Base-by-base conservation (phyloP, 2,888 invertebrate genomes). In the Caenorhabditis auriculariae region DNA sequence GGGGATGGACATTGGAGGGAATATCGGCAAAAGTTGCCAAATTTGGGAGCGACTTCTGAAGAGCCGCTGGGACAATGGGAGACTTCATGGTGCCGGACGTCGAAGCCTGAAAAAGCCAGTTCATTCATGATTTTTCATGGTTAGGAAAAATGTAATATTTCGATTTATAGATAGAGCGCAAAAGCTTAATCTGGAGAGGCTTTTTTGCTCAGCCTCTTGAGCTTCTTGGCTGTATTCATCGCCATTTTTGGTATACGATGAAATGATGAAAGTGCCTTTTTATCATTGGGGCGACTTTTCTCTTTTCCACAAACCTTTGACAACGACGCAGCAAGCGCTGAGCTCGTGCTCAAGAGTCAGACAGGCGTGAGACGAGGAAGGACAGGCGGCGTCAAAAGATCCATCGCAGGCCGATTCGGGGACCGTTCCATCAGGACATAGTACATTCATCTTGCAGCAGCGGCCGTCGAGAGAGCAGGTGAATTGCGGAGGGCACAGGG, bases 1-100 rank as follows among this genome's bases (percentile, higher is more conserved):
- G 72, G 75, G 2, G 68, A 62, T 2, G 75, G 75, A 46, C 76
- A 76, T 38, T 76, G 75, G n/a, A 64, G 41, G 52, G 67, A 67
- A 47, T 66, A 64, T 27, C 64, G 62, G 48, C 76, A 76, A 9
- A 52, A 45, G 7, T 49, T 35, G 17, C 73, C 73, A 42, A 73
- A 69, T 37, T 63, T 38, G 1, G 70, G 69, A 24, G 58, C 52
- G 2, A 69, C 70, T 46, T 69, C 72, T 7, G 39, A 46, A 0
- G 61, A 60, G n/a, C 65, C 71, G 17, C 45, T 29, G 0, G 68
- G 70, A 54, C 72, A 74, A 9, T 54, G 50, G 2, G 57, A 38
- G 0, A n/a, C n/a, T n/a, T n/a, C n/a, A n/a, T n/a, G n/a, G n/a
- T n/a, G n/a, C n/a, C n/a, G n/a, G n/a, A n/a, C n/a, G n/a, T n/a